Percentiles rank a stretch among this genome's conserved stretches.
These are phyloP conservation scores for Cygnus atratus DNA, from an alignment of 2,113 vertebrate genomes.

Conservation along the genomic window DNA sequence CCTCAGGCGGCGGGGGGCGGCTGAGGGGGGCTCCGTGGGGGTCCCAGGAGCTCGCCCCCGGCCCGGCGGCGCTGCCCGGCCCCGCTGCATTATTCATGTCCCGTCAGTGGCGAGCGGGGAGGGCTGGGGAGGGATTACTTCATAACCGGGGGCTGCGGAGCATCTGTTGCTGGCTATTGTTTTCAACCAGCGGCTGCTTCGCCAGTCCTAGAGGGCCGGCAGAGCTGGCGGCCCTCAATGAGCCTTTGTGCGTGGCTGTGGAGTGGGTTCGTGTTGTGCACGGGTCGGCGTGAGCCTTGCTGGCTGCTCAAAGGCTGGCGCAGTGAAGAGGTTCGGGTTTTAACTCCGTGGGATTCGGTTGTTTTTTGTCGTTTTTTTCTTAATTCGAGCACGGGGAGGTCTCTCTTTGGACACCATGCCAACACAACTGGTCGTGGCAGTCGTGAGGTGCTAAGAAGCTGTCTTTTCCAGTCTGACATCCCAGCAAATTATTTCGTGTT, in stretches of 20 bases:
- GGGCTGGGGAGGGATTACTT: constrained; percentile 20
- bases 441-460: neutral
- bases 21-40: neutral
- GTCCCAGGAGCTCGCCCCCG: neutral
- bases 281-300: neutral
- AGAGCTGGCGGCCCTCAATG: constrained; percentile 41
- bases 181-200: constrained; percentile 56
- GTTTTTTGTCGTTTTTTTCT: neutral
- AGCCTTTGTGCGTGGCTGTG: constrained; percentile 69
- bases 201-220: constrained; percentile 41
- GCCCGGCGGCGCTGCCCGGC: neutral
- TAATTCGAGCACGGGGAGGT: neutral
- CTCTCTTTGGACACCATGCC: neutral
- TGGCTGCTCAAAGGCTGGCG: neutral
- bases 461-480: neutral
- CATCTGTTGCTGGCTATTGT: constrained; percentile 71
- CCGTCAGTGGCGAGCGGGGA: no score
- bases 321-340: neutral
- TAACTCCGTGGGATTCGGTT: neutral
- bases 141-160: constrained; percentile 51
- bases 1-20: no score
- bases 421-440: neutral
- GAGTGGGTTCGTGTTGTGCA: constrained; percentile 55
- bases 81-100: constrained; percentile 44
- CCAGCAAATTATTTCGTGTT: constrained; percentile 17